Conservation (phyloP, 1,140 invertebrate genomes). For the Pogonus chalceus region DNA sequence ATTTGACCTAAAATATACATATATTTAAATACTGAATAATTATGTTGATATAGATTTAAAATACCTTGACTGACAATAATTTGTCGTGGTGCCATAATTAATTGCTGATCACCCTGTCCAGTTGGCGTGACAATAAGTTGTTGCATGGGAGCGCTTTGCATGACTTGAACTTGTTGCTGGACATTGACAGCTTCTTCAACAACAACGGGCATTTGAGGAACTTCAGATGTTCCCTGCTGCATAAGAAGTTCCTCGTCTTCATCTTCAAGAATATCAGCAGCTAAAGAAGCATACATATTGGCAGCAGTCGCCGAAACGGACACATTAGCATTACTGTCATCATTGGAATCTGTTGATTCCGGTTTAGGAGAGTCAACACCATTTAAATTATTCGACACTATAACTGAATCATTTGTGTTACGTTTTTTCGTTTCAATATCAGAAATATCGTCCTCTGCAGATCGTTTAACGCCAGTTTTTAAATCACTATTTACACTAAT, state of each 20-base stretch:
- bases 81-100: slow-evolving; percentile 27
- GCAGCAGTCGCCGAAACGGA: slow-evolving; percentile 60
- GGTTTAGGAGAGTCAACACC: slow-evolving; percentile 37
- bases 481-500: slow-evolving; percentile 19
- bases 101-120: slow-evolving; percentile 15
- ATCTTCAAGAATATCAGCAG: slow-evolving; percentile 59
- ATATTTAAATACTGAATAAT: background rate
- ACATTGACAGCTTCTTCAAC: slow-evolving; percentile 25
- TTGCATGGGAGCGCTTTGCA: slow-evolving; percentile 12
- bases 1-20: slow-evolving; percentile 8
- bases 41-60: background rate
- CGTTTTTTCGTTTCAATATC: slow-evolving; percentile 40
- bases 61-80: slow-evolving; percentile 29
- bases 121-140: slow-evolving; percentile 19
- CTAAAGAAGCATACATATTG: slow-evolving; percentile 57
- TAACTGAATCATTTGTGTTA: slow-evolving; percentile 21
- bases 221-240: slow-evolving; percentile 24
- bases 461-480: slow-evolving; percentile 36
- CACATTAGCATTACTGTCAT: slow-evolving; percentile 37
- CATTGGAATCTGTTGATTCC: slow-evolving; percentile 38
- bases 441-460: slow-evolving; percentile 30
- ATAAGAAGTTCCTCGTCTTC: slow-evolving; percentile 48
- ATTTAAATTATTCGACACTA: slow-evolving; percentile 35
- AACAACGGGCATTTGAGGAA: background rate
- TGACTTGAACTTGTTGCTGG: slow-evolving; percentile 17